Evolutionary conservation across 2,113 vertebrate species (phyloP), one percentile per base, ranked within the genome.

Genomic region (Semnornis frantzii): DNA sequence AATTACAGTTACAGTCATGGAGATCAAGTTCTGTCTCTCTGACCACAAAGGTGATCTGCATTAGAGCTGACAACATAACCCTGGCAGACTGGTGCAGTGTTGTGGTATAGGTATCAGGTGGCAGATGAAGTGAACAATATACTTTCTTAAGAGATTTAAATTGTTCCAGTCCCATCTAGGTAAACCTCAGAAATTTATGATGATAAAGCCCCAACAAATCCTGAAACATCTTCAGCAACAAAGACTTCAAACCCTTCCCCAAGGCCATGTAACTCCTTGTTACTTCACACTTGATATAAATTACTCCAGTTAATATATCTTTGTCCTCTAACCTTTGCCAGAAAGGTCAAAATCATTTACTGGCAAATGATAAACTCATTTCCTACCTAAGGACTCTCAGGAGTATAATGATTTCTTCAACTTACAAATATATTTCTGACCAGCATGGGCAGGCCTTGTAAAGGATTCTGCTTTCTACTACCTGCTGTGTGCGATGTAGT

Each of bases 331-430:
- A 95, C 94, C 95, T 96, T 96, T 96, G 68, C 84, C 64, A 92
- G 94, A 96, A 95, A 91, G 92, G 94, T 96, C 83, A 90, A 92
- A 96, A 94, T 93, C 50, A 96, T 93, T 96, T 95, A 66, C 89
- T 79, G 85, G 70, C 68, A 89, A 92, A 94, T 91, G 55, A 96
- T 93, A 94, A 95, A 91, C 71, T 92, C 19, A 3, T 91, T 96
- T 93, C 52, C 66, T 85, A 66, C 31, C 15, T 71, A 82, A 92
- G 88, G 60, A 54, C 90, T 94, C 93, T 93, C 93, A 83, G 76
- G 93, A 94, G 93, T 57, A n/a, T 78, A 94, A 96, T 94, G 80
- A 95, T 88, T 93, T 94, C 85, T 92, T 91, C 72, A 90, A 42
- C 52, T 91, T 88, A 78, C 17, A 64, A 81, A 82, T 95, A 2